Evolutionary conservation across 2,113 vertebrate genomes (phyloP), one percentile per base, ranked within the genome.

Genomic region (Bucco capensis): DNA sequence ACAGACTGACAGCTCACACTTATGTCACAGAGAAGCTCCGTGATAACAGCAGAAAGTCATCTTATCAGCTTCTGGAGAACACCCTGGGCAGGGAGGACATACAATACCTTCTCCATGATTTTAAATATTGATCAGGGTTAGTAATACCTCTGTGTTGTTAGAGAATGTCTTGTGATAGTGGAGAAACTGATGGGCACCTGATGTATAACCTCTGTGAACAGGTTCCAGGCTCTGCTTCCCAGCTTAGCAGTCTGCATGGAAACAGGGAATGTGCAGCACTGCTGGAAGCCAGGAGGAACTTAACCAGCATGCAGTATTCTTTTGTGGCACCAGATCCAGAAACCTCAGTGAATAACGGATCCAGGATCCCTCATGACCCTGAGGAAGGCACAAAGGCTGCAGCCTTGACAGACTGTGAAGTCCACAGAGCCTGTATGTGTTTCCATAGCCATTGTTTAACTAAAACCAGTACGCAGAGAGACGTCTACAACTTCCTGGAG

Each of bases 401-500:
- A 64, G 93, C 65, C 30, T 75, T 90, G 83, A 61, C 73, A 56
- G 50, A 86, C 74, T 54, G 95, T 61, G 67, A 96, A 91, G 78
- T 91, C 58, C 17, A 3, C 57, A 84, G 77, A 21, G n/a, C 95
- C 56, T 94, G 92, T 64, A 47, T 86, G 71, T 96, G 97, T 66
- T 98, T 98, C 96, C 97, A 96, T 37, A 97, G 96, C 72, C 97
- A 80, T 51, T 98, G 98, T 83, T 94, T 97, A 76, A 91, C 95
- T 72, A 98, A 98, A 96, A 99, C 98, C 80, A 98, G 98, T 93
- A 98, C 96, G 49, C 98, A 99, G 96, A 98, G 98, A 56, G 97
- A 98, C 47, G 97, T 99, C 94, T 99, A 99, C 97, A 99, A 99
- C 97, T 99, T 99, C 95, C 96, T 99, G 78, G 98, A 99, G 96